Conservation (phyloP, 2,888 invertebrate species). For the Penaeus monodon region DNA sequence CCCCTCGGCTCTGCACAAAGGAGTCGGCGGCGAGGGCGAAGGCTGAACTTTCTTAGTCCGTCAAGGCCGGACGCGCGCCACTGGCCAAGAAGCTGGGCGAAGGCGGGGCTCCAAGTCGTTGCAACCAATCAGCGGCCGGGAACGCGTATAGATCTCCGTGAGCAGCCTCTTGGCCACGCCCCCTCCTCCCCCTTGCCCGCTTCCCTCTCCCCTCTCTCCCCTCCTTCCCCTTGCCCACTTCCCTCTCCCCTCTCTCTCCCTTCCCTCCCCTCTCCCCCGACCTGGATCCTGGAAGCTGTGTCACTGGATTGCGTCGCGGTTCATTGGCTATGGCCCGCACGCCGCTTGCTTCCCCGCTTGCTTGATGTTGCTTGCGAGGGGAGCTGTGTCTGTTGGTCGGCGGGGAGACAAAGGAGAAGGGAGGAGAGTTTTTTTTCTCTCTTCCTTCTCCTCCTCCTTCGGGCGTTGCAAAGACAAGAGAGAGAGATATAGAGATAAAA, state of each 20-base stretch:
- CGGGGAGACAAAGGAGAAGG: too few species aligned
- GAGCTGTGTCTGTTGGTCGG: too few species aligned
- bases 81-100: conserved; percentile 45
- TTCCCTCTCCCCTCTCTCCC: background rate
- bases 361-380: too few species aligned
- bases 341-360: too few species aligned
- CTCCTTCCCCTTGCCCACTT: background rate
- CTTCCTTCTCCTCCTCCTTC: too few species aligned
- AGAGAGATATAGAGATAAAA: too few species aligned
- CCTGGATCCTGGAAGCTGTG: too few species aligned
- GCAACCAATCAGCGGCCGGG: conserved; percentile 28
- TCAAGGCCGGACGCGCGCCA: conserved; percentile 39
- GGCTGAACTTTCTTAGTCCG: conserved; percentile 36
- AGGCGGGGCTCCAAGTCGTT: conserved; percentile 28
- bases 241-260: background rate
- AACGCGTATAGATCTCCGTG: conserved; percentile 38
- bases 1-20: conserved; percentile 11
- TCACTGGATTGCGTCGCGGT: too few species aligned
- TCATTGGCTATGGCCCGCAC: too few species aligned
- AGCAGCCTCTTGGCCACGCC: conserved; percentile 4
- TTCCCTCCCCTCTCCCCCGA: background rate
- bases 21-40: conserved; percentile 23
- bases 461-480: too few species aligned
- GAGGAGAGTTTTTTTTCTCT: too few species aligned
- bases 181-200: conserved; percentile 3